Percentiles rank a stretch among this genome's conserved stretches.
Evolutionary conservation across 1,140 invertebrate species (phyloP).

Genomic region (Papilio helenus): DNA sequence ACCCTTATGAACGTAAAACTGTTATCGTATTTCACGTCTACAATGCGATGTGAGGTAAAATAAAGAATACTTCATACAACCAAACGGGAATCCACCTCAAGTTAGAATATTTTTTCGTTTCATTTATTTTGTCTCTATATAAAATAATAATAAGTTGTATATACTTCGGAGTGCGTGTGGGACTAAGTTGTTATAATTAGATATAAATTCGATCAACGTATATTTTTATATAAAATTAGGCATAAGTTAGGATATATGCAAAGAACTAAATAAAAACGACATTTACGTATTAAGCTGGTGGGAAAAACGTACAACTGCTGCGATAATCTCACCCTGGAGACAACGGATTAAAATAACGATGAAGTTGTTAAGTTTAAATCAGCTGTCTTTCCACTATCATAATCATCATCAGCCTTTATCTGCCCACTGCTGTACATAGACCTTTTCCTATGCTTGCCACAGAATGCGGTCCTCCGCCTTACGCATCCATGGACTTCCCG

Average conservation of each 20-base stretch:
- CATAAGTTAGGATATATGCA: not conserved
- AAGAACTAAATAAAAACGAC: too few relatives aligned
- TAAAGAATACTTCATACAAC: slow-evolving; percentile 65
- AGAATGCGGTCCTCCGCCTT: too few relatives aligned
- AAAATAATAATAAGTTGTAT: slow-evolving; percentile 15
- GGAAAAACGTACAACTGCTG: too few relatives aligned
- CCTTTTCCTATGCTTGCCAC: too few relatives aligned
- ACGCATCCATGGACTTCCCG: too few relatives aligned
- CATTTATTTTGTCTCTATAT: not conserved
- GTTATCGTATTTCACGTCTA: slow-evolving; percentile 8
- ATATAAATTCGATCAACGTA: not conserved
- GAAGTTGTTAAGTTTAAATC: too few relatives aligned
- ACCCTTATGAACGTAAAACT: not conserved
- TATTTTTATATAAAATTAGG: not conserved
- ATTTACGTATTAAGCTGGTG: too few relatives aligned
- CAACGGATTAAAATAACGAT: too few relatives aligned
- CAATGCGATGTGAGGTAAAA: slow-evolving; percentile 6
- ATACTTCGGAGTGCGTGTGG: not conserved
- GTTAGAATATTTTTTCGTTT: slow-evolving; percentile 33
- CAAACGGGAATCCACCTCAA: slow-evolving; percentile 69
- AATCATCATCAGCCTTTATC: too few relatives aligned
- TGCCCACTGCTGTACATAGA: too few relatives aligned
- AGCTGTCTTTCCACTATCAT: too few relatives aligned
- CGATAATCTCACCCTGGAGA: too few relatives aligned
- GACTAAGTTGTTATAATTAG: slow-evolving; percentile 6